These are phyloP conservation scores for Poecilia picta DNA, from an alignment of 2,797 vertebrate species.

Conservation along the genomic window DNA sequence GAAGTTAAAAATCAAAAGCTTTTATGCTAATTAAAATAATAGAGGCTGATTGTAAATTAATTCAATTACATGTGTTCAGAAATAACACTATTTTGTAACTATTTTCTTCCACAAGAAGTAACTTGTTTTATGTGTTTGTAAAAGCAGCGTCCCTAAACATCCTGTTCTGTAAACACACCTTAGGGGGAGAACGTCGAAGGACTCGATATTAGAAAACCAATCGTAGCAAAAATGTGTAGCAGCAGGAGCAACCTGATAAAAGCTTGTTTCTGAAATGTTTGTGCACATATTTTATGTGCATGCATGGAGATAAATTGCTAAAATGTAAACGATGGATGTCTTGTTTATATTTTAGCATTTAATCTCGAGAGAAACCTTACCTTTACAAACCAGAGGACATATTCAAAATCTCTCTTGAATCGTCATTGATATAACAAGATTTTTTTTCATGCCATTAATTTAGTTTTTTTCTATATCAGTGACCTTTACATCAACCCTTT, in stretches of 20 bases:
- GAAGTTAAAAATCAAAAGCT: not conserved
- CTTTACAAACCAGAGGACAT: too few relatives aligned
- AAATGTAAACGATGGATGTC: not conserved
- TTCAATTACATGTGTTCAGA: not conserved
- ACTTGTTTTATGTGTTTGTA: not conserved
- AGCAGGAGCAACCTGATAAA: not conserved
- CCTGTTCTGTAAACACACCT: not conserved
- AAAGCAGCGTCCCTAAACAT: not conserved
- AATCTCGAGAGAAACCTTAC: too few relatives aligned
- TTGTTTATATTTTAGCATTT: too few relatives aligned
- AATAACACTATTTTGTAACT: not conserved
- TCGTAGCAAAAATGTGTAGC: not conserved
- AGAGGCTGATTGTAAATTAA: not conserved
- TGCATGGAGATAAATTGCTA: not conserved
- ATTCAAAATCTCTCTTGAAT: not conserved
- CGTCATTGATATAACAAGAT: not conserved
- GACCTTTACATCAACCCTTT: not conserved
- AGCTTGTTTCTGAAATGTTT: conserved; percentile 1
- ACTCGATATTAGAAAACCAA: not conserved
- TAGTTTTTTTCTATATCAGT: not conserved
- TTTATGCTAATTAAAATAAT: not conserved
- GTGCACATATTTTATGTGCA: not conserved
- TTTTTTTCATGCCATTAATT: not conserved
- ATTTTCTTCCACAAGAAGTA: not conserved
- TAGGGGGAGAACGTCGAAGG: not conserved